Percentiles rank a stretch among this genome's conserved stretches.
These are phyloP conservation scores for Trachelipus rathkii DNA, from an alignment of 1,140 invertebrate genomes.

Conservation along the genomic window DNA sequence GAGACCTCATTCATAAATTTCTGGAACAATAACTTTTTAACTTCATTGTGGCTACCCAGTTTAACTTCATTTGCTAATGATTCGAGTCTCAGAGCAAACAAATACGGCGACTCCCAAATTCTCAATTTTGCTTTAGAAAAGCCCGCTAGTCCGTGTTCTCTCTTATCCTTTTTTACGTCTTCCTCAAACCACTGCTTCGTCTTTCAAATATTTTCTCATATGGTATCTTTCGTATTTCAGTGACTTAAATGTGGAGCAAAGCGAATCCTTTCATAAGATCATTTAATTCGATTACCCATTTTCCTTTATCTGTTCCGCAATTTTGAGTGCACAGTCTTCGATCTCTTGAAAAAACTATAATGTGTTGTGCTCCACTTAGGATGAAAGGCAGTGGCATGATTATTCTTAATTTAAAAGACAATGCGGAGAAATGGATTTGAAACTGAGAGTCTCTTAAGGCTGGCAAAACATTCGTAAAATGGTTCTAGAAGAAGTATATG, in stretches of 20 bases:
- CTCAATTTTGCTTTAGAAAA: too few relatives aligned
- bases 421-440: too few relatives aligned
- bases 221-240: background rate
- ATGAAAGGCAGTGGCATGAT: too few relatives aligned
- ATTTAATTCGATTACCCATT: background rate
- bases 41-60: slow-evolving; percentile 43
- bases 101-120: background rate
- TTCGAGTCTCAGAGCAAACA: background rate
- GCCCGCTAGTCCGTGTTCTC: background rate
- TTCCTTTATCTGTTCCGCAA: background rate
- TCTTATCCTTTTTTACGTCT: background rate
- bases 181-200: background rate
- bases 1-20: background rate
- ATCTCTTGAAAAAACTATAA: background rate
- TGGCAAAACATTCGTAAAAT: too few relatives aligned
- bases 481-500: too few relatives aligned
- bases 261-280: background rate
- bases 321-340: background rate
- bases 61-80: background rate
- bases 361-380: too few relatives aligned
- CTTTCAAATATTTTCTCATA: background rate
- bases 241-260: background rate
- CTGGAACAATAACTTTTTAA: background rate
- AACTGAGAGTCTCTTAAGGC: too few relatives aligned
- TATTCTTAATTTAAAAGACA: too few relatives aligned